Base-by-base conservation (phyloP, 2,888 invertebrate species). In the Lamproptera curius region DNA sequence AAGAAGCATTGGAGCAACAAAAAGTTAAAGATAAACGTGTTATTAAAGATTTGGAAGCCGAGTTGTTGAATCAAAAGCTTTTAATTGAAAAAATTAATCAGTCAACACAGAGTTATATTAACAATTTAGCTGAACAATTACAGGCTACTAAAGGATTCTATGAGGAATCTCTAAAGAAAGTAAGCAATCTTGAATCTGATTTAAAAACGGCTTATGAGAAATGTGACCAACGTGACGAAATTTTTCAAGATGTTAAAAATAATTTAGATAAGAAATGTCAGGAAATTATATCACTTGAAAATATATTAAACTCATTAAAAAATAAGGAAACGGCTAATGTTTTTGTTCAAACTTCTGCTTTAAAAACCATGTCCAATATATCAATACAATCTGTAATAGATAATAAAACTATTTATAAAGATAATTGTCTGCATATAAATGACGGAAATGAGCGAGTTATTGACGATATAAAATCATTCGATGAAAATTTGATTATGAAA, bases 31-130 rank as follows among this genome's bases (percentile, higher is more conserved):
- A 83, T 52, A 64, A 70, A 58, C 47, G 48, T 23, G 49, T 72
- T 1, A 85, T 84, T 13, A 67, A 73, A 55, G 76, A 81, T 54
- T 64, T 85, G 51, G 68, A 84, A 63, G 69, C 68, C 9, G 76
- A 76, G 62, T 67, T 79, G 48, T 52, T 62, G 20, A 85, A 84
- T 55, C 78, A 84, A 61, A 73, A 76, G 50, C 56, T 85, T 13
- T 70, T 86, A 15, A 69, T 72, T 35, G 69, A 80, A 35, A 73
- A 72, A 63, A 65, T 79, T 14, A 76, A 76, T 43, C 56, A 75
- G 57, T 68, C 75, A 1, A 70, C 66, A 17, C 59, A 76, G 59
- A 67, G 58, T 28, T 71, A 73, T 42, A 70, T 78, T 49, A 51
- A 55, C 13, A 80, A 77, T 61, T 60, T 87, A 44, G 65, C 74